Conservation (phyloP, 2,797 vertebrate species). For the Galago senegalensis region DNA sequence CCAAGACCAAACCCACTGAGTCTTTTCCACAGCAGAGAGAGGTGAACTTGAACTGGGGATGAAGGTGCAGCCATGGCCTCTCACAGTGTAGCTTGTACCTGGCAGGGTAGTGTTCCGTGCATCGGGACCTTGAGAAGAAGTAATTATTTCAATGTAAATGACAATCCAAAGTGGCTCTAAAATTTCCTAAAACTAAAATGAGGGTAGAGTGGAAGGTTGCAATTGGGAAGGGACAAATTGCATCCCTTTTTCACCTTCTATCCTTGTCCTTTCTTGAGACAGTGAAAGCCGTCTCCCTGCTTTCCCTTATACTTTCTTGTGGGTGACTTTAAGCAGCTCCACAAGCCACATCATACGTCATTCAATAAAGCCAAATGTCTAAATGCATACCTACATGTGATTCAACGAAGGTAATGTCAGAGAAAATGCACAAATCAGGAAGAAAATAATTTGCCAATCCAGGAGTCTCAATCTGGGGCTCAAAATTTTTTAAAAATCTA, state of each 20-base stretch:
- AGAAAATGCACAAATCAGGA: constrained; percentile 31
- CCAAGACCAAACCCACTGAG: not conserved
- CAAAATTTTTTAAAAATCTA: not conserved
- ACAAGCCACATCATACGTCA: not conserved
- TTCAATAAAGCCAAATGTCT: not conserved
- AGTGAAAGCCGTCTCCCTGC: accelerated
- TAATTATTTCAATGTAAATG: not conserved
- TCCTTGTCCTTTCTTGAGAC: not conserved
- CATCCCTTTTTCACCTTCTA: accelerated
- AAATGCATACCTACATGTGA: not conserved
- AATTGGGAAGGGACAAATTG: not conserved
- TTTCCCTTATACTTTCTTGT: not conserved
- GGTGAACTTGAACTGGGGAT: not conserved
- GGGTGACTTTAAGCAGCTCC: not conserved
- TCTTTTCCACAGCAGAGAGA: not conserved
- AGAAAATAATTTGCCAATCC: constrained; percentile 20
- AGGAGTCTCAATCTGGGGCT: not conserved
- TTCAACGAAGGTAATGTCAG: not conserved
- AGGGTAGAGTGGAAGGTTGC: not conserved
- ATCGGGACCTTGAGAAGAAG: not conserved
- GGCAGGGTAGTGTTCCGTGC: not conserved
- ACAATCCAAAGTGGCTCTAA: not conserved
- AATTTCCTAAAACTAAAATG: not conserved
- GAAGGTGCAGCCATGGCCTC: accelerated
- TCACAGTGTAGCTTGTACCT: not conserved